Conservation (phyloP, 2,888 invertebrate species). For the Eupithecia pulchellata region DNA sequence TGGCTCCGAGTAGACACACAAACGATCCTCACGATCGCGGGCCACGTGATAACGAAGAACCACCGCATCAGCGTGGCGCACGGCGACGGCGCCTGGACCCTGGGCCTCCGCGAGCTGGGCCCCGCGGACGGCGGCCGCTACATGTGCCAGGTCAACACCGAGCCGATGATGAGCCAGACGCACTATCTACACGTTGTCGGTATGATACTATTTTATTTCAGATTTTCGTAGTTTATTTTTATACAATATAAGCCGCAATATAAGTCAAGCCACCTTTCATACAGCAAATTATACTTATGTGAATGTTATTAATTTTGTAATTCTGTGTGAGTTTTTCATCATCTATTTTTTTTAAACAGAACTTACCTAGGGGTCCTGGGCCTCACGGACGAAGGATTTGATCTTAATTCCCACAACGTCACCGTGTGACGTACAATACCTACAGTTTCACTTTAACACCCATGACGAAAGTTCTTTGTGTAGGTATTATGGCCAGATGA, state of each 20-base stretch:
- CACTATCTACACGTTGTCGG: slow-evolving; percentile 77
- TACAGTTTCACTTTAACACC: not conserved
- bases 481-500: too few relatives aligned
- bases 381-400: too few relatives aligned
- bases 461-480: too few relatives aligned
- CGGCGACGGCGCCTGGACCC: slow-evolving; percentile 93
- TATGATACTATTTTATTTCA: slow-evolving; percentile 52
- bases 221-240: not conserved
- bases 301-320: too few relatives aligned
- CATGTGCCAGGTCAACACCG: slow-evolving; percentile 87
- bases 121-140: slow-evolving; percentile 93
- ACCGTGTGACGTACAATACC: too few relatives aligned
- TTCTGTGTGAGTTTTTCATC: too few relatives aligned
- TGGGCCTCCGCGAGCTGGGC: slow-evolving; percentile 92
- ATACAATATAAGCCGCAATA: too few relatives aligned
- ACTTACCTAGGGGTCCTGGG: too few relatives aligned
- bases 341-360: too few relatives aligned
- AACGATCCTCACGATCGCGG: slow-evolving; percentile 94
- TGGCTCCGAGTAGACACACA: slow-evolving; percentile 96
- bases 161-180: slow-evolving; percentile 82
- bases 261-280: too few relatives aligned
- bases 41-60: slow-evolving; percentile 95
- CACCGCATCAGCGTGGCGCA: slow-evolving; percentile 92
- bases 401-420: too few relatives aligned
- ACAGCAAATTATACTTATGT: too few relatives aligned